Evolutionary conservation across 2,888 invertebrate species (phyloP).

Genomic region (Volucella bombylans): DNA sequence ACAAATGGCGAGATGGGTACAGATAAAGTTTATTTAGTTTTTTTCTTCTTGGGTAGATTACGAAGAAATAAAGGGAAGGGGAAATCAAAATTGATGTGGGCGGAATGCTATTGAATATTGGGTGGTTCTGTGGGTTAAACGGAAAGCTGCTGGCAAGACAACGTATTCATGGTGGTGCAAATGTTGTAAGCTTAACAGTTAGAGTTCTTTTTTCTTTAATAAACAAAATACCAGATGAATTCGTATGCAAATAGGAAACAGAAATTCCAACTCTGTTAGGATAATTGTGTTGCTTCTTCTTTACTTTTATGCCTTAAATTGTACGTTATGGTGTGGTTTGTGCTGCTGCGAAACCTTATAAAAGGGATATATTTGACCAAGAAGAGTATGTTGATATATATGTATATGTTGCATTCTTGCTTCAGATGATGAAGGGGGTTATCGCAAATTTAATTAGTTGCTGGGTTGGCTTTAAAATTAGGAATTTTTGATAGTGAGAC

Average conservation of each 20-base stretch:
- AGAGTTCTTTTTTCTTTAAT: slow-evolving; percentile 29
- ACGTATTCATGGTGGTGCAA: slow-evolving; percentile 51
- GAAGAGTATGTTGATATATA: slow-evolving; percentile 26
- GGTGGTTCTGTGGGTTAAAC: slow-evolving; percentile 35
- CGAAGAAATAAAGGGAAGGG: slow-evolving; percentile 34
- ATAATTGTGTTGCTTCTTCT: slow-evolving; percentile 31
- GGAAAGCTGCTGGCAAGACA: slow-evolving; percentile 3
- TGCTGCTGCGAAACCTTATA: slow-evolving; percentile 27
- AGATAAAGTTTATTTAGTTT: slow-evolving; percentile 62
- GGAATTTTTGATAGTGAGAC: slow-evolving; percentile 73
- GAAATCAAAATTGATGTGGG: slow-evolving; percentile 16
- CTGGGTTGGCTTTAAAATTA: slow-evolving; percentile 72
- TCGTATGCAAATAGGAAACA: slow-evolving; percentile 69
- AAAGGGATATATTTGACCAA: slow-evolving; percentile 20
- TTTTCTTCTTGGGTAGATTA: slow-evolving; percentile 52
- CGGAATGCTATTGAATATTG: slow-evolving; percentile 37
- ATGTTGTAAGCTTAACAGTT: slow-evolving; percentile 64
- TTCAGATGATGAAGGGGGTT: slow-evolving; percentile 63
- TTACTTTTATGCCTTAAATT: slow-evolving; percentile 28
- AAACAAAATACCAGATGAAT: slow-evolving; percentile 66
- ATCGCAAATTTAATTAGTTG: slow-evolving; percentile 73
- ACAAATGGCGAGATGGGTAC: slow-evolving; percentile 59
- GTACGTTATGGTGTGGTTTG: slow-evolving; percentile 31
- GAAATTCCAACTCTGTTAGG: slow-evolving; percentile 48
- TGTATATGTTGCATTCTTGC: slow-evolving; percentile 28